Base-by-base conservation (phyloP, 2,113 vertebrate species). In the Cygnus buccinator region DNA sequence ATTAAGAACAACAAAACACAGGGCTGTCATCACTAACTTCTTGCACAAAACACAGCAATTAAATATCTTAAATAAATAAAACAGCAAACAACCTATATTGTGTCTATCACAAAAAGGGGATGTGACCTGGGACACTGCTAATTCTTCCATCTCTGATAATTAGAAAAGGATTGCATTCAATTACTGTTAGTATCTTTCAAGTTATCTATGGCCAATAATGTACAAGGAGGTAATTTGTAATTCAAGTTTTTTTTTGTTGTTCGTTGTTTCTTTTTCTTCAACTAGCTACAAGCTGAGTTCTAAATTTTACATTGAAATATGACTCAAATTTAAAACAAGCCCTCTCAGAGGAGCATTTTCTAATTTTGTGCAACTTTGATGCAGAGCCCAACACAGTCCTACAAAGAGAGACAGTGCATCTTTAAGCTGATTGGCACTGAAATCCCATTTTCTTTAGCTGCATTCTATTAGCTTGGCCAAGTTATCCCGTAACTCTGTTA, bases 401-500 rank as follows among this genome's bases (percentile, higher is more conserved):
- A 97, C 62, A 90, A 98, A 98, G 97, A 98, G 96, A 98, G 97
- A 98, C 96, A 97, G 96, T 97, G 95, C 97, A 96, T 98, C 97
- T 98, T 98, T 98, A 97, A 98, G 85, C 95, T 96, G 96, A 95
- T 88, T 97, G 96, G 97, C 98, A 98, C 97, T 97, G 97, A 96
- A 94, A 97, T 96, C 74, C 94, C 91, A 79, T 95, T 97, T 96
- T 95, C 97, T 99, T 98, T 99, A 99, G 98, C 99, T 99, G 98
- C 99, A 99, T 97, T 99, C 99, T 98, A 99, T 99, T 95, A 99
- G 98, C 94, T 99, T 99, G 97, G 99, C 99, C 98, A 99, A 97
- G 95, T 98, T 99, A 98, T 99, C 99, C 97, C 99, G 98, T 97
- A 99, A 98, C 98, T 99, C 99, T 77, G 99, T 99, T 98, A 99